Base-by-base conservation (phyloP, 2,797 vertebrate species). In the Diglossa cyanea region DNA sequence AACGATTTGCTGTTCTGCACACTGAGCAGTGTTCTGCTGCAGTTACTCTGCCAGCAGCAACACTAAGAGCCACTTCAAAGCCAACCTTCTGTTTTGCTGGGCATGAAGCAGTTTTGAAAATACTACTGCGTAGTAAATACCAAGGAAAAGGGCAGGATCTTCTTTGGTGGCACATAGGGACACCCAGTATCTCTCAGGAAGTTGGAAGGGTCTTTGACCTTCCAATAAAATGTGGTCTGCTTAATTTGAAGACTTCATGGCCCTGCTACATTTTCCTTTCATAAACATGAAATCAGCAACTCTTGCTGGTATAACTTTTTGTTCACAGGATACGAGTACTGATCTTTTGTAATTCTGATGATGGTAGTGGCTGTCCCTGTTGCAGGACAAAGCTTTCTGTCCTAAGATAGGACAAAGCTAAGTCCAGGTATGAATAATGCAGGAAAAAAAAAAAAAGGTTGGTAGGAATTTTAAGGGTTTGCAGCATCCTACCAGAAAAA, bases 321-420 rank as follows among this genome's bases (percentile, higher is more conserved):
- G 10, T 54, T 62, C 45, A 26, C n/a, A 54, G 39, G 31, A 55
- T 67, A 31, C 0, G 1, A 3, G 0, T n/a, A 30, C 25, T 21
- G 14, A 31, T 31, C 13, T 28, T 76, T 70, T 2, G 0, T 17
- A 67, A 42, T 51, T 72, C 54, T 68, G 8, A 16, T 68, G 8
- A 16, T 11, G 10, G 50, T 17, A 31, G 17, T 19, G 42, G 40
- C 44, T 4, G 4, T 10, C 3, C 3, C 11, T 31, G 33, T 31
- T 50, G 12, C 17, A 50, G 67, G 19, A 63, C 17, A 61, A 48
- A 62, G 5, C 7, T 61, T 75, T 55, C 28, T 86, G 5, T n/a
- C 67, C 4, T 14, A 65, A 76, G 47, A 42, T 8, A 33, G 13
- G 35, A 7, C 30, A 44, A 54, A 84, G 10, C 4, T 44, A 68